phyloP scores from a whole-genome alignment of 1,140 invertebrate species.

The Nomia melanderi region DNA sequence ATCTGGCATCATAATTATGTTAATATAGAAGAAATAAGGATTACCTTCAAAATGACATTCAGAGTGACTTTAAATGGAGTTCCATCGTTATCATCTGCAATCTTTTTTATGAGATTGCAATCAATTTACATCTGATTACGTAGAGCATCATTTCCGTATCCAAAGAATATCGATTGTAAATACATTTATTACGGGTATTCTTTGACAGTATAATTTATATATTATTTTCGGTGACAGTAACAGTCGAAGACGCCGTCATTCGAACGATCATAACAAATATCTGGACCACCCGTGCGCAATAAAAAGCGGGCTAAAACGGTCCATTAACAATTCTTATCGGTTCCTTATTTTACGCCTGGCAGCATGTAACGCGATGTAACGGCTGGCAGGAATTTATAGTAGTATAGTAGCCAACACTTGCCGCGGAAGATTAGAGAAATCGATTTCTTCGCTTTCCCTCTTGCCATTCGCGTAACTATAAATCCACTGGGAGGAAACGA shows the following conservation, averaged over 20 bases:
- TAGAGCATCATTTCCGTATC: too few species aligned
- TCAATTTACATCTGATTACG: too few species aligned
- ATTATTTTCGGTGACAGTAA: background rate
- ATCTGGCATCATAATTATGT: too few species aligned
- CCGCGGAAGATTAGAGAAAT: conserved; percentile 11
- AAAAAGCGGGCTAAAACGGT: conserved; percentile 3
- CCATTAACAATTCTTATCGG: conserved; percentile 37
- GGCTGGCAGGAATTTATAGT: conserved; percentile 26
- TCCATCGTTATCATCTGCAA: too few species aligned
- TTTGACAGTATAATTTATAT: too few species aligned
- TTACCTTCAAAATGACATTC: too few species aligned
- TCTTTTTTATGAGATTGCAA: too few species aligned
- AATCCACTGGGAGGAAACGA: background rate
- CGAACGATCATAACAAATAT: background rate
- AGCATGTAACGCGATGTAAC: conserved; percentile 22
- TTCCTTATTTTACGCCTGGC: conserved; percentile 27
- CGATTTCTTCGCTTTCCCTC: conserved; percentile 19
- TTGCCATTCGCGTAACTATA: background rate
- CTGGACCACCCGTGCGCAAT: background rate
- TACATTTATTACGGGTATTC: too few species aligned
- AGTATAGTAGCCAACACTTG: background rate
- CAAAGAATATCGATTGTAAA: too few species aligned
- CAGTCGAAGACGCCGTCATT: background rate
- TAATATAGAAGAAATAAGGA: too few species aligned
- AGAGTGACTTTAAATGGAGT: too few species aligned